Conservation (phyloP, 2,888 invertebrate genomes). For the Drosophila algonquin region DNA sequence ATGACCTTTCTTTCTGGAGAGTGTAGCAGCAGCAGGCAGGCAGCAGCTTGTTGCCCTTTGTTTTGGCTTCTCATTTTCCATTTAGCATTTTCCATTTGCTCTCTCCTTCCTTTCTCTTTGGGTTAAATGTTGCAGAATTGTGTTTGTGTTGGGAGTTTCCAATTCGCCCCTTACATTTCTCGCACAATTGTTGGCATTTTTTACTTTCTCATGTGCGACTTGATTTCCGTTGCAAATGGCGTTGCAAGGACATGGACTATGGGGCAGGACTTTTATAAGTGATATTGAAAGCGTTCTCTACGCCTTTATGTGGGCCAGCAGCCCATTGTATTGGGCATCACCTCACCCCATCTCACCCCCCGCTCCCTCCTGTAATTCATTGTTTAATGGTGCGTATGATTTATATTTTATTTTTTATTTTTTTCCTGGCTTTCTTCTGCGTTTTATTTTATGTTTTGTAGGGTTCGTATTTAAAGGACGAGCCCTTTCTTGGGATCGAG, state of each 20-base stretch:
- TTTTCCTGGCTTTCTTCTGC: slow-evolving; percentile 42
- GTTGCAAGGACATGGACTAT: slow-evolving; percentile 12
- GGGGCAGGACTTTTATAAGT: slow-evolving; percentile 64
- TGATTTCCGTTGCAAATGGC: slow-evolving; percentile 78
- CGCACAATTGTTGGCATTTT: slow-evolving; percentile 71
- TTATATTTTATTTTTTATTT: slow-evolving; percentile 67
- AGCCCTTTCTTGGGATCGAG: background rate
- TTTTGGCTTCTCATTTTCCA: slow-evolving; percentile 41
- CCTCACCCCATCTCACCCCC: slow-evolving; percentile 6
- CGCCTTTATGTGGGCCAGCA: slow-evolving; percentile 69
- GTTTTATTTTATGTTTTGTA: slow-evolving; percentile 22
- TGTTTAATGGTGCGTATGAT: slow-evolving; percentile 81
- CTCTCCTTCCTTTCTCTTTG: slow-evolving; percentile 12
- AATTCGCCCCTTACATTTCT: slow-evolving; percentile 18
- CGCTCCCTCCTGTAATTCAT: slow-evolving; percentile 50
- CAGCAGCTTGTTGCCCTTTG: slow-evolving; percentile 46
- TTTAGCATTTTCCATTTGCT: slow-evolving; percentile 34
- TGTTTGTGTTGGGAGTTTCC: slow-evolving; percentile 19
- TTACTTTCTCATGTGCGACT: slow-evolving; percentile 78
- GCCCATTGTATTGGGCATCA: slow-evolving; percentile 63
- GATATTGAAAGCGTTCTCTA: slow-evolving; percentile 71
- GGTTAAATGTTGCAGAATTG: slow-evolving; percentile 71
- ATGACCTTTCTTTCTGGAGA: slow-evolving; percentile 37
- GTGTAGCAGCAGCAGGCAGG: slow-evolving; percentile 2
- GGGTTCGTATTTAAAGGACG: slow-evolving; percentile 17